Evolutionary conservation across 2,888 invertebrate species (phyloP), one percentile per base, ranked within the genome.

Genomic region (Pseudococcus longispinus): DNA sequence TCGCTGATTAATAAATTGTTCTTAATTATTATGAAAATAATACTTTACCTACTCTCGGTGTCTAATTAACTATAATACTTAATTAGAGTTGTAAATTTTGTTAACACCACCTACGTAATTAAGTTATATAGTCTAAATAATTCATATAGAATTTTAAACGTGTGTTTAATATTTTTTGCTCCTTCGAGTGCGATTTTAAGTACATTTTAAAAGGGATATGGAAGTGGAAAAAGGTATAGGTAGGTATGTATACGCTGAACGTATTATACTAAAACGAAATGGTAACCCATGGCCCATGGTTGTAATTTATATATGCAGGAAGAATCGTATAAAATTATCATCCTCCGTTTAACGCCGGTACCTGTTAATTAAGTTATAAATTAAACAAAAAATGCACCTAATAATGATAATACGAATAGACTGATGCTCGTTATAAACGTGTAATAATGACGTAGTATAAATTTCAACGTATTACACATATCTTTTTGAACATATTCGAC

Each of bases 301-400:
- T 80, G 37, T 80, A 80, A 80, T 80, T 80, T 80, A 80, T 80
- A 80, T 42, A 60, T 23, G 42, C 77, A 80, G 42, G 77, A 80
- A 80, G 77, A 80, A 80, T 42, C 77, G 77, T 80, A 80, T 42
- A 80, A 80, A 80, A 80, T 80, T 80, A 80, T 80, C 77, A 80
- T 80, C 42, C 77, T 80, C 77, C 77, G 77, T 80, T 80, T 80
- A 80, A 80, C 77, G 77, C 77, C 77, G 77, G 77, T 80, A 80
- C 77, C 77, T 80, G 77, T 80, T 80, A 80, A 80, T 80, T 80
- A 80, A 80, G 77, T 80, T 80, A 80, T 80, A 80, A 80, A 80
- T 80, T 37, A 80, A 80, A 80, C 77, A 42, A 80, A 80, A 80
- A 80, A 80, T 37, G 77, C 77, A 42, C 13, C 37, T 80, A 80